Conservation (phyloP, 2,113 vertebrate species). For the Myxocyprinus asiaticus region DNA sequence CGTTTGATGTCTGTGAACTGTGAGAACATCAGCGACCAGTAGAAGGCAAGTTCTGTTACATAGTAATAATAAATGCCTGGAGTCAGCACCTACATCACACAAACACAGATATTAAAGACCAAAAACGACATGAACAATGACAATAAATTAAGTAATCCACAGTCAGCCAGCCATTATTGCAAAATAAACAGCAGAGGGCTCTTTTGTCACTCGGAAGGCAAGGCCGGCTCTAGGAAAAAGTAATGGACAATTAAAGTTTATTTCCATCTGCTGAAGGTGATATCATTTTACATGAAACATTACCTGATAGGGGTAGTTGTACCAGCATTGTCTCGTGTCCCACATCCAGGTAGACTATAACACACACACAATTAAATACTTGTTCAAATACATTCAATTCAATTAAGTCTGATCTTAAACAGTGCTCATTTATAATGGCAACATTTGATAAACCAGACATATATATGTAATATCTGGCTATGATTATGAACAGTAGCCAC, state of each 20-base stretch:
- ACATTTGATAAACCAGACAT: too few species aligned
- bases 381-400: too few species aligned
- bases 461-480: too few species aligned
- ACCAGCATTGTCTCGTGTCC: constrained; percentile 96
- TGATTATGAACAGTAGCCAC: too few species aligned
- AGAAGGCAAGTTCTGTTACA: constrained; percentile 89
- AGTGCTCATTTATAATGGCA: too few species aligned
- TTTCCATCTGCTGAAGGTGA: not conserved
- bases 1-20: constrained; percentile 97
- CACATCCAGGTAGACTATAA: constrained; percentile 90
- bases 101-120: not conserved
- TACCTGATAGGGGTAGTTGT: constrained; percentile 95
- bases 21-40: constrained; percentile 97
- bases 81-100: constrained; percentile 79
- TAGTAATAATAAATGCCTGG: constrained; percentile 90
- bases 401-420: too few species aligned
- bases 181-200: too few species aligned
- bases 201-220: too few species aligned
- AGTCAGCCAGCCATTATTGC: too few species aligned
- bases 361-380: not conserved
- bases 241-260: not conserved
- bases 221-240: too few species aligned
- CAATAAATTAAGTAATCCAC: too few species aligned
- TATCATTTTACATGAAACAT: not conserved
- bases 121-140: too few species aligned